Percentiles rank a stretch among this genome's conserved stretches.
phyloP scores from a whole-genome alignment of 2,888 invertebrate species.

The Eupsilia transversa region DNA sequence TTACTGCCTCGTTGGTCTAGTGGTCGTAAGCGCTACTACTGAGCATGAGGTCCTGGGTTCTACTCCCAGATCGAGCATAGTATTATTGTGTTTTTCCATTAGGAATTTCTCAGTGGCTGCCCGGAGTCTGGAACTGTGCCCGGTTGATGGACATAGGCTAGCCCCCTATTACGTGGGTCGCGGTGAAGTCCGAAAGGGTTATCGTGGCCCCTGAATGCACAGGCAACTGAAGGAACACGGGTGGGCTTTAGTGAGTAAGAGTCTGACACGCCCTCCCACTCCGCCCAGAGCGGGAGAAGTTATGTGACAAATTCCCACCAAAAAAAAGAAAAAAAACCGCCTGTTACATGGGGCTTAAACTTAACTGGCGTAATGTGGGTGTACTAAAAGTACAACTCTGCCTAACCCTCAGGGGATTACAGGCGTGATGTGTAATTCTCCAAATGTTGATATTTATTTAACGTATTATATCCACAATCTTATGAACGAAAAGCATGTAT shows the following conservation, averaged over 20 bases:
- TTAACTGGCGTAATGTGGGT: not conserved
- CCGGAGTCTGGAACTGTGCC: not conserved
- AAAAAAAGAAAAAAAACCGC: too few relatives aligned
- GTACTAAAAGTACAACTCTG: not conserved
- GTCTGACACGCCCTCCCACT: too few relatives aligned
- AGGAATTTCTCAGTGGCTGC: not conserved
- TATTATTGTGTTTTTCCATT: not conserved
- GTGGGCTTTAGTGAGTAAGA: too few relatives aligned
- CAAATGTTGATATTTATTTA: slow-evolving; percentile 34
- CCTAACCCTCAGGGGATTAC: not conserved
- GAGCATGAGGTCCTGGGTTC: not conserved
- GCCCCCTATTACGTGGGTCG: not conserved
- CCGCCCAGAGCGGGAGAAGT: too few relatives aligned
- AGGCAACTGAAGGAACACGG: too few relatives aligned
- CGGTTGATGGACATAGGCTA: not conserved
- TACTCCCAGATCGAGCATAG: not conserved
- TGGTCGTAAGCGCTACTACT: not conserved
- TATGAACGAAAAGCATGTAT: slow-evolving; percentile 33
- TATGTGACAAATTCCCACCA: too few relatives aligned
- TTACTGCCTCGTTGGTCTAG: not conserved
- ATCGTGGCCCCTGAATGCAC: too few relatives aligned
- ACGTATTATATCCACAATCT: slow-evolving; percentile 27
- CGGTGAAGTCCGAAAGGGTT: too few relatives aligned
- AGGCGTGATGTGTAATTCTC: not conserved
- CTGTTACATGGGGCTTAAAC: not conserved